Conservation (phyloP, 1,140 invertebrate species). For the Drosophila kohkoa region DNA sequence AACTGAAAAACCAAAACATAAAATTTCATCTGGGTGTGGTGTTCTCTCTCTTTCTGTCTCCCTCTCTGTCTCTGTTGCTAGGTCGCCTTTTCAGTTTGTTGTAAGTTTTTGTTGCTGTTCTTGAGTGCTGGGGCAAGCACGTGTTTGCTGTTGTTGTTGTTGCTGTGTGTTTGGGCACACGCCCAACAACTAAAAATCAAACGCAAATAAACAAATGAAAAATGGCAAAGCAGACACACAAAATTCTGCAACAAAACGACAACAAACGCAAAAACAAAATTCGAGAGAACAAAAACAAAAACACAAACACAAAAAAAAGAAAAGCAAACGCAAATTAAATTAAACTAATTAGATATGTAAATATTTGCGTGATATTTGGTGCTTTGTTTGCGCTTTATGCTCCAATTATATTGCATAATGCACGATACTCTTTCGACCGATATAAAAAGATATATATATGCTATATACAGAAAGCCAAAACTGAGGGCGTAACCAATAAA, state of each 20-base stretch:
- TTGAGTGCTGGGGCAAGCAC: background rate
- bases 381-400: conserved; percentile 46
- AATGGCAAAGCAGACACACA: conserved; percentile 19
- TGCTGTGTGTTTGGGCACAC: conserved; percentile 36
- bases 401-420: conserved; percentile 49
- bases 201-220: conserved; percentile 31
- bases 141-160: conserved; percentile 25
- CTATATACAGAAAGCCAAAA: background rate
- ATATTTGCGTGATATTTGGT: conserved; percentile 57
- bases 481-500: conserved; percentile 20
- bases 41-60: background rate
- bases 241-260: conserved; percentile 27
- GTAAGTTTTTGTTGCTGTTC: conserved; percentile 14
- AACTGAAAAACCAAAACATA: background rate
- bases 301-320: conserved; percentile 29
- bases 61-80: conserved; percentile 26
- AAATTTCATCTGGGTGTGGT: conserved; percentile 18
- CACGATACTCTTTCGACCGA: conserved; percentile 18
- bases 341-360: conserved; percentile 54
- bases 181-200: conserved; percentile 39
- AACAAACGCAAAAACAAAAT: conserved; percentile 22
- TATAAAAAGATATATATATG: no score
- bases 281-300: background rate
- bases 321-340: conserved; percentile 35
- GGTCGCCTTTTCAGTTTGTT: conserved; percentile 12